Conservation (phyloP, 2,113 vertebrate genomes). For the Gymnorhina tibicen region DNA sequence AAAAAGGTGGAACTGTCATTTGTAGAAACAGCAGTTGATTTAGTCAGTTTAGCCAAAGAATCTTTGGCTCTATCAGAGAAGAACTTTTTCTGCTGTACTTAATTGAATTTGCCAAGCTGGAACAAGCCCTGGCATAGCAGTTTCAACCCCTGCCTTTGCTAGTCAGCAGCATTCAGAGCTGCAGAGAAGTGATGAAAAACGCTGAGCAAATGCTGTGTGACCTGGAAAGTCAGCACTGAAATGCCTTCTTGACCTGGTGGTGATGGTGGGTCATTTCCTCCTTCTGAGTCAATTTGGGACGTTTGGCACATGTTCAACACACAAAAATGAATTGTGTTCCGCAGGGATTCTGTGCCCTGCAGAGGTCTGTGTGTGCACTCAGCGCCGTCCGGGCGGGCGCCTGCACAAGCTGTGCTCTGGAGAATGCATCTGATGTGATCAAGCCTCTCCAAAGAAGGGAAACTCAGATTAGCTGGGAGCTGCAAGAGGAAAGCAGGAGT, state of each 20-base stretch:
- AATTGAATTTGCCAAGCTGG: constrained; percentile 32
- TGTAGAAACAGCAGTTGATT: background rate
- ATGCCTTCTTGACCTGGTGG: background rate
- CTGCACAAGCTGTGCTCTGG: background rate
- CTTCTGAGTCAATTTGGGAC: background rate
- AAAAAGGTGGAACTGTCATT: background rate
- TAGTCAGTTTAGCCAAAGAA: background rate
- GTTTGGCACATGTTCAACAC: background rate
- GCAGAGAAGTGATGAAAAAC: background rate
- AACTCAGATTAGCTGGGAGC: background rate
- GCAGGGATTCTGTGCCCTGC: background rate
- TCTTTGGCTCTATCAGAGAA: background rate
- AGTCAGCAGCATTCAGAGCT: constrained; percentile 1
- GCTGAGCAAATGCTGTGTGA: background rate
- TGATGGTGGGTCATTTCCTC: background rate
- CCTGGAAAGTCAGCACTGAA: background rate
- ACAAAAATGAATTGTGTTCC: background rate
- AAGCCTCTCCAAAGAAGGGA: background rate
- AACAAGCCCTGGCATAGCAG: constrained; percentile 27
- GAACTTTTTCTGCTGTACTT: background rate
- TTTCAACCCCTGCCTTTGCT: background rate
- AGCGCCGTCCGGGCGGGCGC: fast-evolving
- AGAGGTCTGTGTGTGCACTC: background rate
- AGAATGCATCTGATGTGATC: background rate
- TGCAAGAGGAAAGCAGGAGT: background rate